These are phyloP conservation scores for Hymenopus coronatus DNA, from an alignment of 2,888 invertebrate species.

Conservation along the genomic window DNA sequence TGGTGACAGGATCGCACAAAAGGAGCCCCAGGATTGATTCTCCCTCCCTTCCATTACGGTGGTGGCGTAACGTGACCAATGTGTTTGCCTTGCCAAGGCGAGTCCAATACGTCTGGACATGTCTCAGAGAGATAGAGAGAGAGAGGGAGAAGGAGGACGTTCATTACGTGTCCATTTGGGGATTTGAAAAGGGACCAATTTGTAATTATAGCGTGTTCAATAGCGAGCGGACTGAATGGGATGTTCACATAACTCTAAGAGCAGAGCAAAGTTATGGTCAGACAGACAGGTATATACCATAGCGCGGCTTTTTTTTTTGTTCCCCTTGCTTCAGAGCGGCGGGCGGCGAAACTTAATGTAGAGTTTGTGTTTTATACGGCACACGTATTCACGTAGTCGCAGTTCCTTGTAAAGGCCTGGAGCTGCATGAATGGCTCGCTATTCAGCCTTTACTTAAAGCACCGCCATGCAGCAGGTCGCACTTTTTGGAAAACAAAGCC, in stretches of 20 bases:
- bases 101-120: conserved; percentile 11
- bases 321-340: not conserved
- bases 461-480: not conserved
- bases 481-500: not conserved
- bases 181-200: conserved; percentile 37
- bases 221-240: conserved; percentile 18
- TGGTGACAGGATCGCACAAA: conserved; percentile 21
- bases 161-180: conserved; percentile 36
- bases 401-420: not conserved
- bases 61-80: conserved; percentile 15
- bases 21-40: conserved; percentile 15
- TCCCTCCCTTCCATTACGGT: conserved; percentile 10
- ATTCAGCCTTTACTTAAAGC: not conserved
- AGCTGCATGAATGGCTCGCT: not conserved
- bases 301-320: not conserved
- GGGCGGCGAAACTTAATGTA: not conserved
- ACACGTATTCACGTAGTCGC: not conserved
- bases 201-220: conserved; percentile 35
- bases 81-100: conserved; percentile 6
- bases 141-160: conserved; percentile 20
- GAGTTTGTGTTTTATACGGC: not conserved
- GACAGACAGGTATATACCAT: not conserved
- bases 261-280: not conserved
- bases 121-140: not conserved
- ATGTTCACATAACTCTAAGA: conserved; percentile 12